A percentile compares a stretch with the other conserved stretches of the same genome.
phyloP scores from a whole-genome alignment of 2,888 invertebrate genomes.

The Monopis laevigella region DNA sequence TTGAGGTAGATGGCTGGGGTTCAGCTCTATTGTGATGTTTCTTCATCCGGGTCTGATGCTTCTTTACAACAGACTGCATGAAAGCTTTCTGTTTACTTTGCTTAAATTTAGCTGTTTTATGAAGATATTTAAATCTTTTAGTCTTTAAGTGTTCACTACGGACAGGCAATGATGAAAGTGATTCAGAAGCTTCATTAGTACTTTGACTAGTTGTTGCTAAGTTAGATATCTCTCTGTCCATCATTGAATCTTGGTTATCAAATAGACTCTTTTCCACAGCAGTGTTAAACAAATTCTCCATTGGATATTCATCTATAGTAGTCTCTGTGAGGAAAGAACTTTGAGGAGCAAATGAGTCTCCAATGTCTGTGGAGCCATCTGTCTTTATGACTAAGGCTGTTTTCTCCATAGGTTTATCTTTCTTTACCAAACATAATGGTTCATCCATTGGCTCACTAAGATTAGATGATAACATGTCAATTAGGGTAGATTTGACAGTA shows the following conservation, averaged over 20 bases:
- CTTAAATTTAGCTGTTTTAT: conserved; percentile 61
- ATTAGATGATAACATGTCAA: conserved; percentile 40
- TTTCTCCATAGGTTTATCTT: conserved; percentile 36
- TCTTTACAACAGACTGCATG: conserved; percentile 60
- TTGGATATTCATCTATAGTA: conserved; percentile 60
- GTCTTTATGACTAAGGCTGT: conserved; percentile 25
- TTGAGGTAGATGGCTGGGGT: conserved; percentile 52
- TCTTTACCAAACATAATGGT: conserved; percentile 13
- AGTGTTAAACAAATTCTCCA: conserved; percentile 61
- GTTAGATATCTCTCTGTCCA: conserved; percentile 60
- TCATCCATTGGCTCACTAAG: background rate
- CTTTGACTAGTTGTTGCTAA: conserved; percentile 56
- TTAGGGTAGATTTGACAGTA: conserved; percentile 51
- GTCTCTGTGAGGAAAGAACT: conserved; percentile 58
- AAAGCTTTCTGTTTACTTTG: conserved; percentile 62
- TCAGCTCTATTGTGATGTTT: conserved; percentile 37
- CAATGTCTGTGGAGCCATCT: conserved; percentile 56
- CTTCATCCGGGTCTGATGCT: conserved; percentile 59
- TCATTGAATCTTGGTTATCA: conserved; percentile 38
- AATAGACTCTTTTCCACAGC: conserved; percentile 58
- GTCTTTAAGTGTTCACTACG: conserved; percentile 58
- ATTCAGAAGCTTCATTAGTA: conserved; percentile 37
- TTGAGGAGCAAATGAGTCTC: conserved; percentile 56
- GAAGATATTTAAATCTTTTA: conserved; percentile 59
- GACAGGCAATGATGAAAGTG: conserved; percentile 53